These are phyloP conservation scores for Micoletzkya japonica DNA, from an alignment of 2,888 invertebrate species.

Conservation along the genomic window DNA sequence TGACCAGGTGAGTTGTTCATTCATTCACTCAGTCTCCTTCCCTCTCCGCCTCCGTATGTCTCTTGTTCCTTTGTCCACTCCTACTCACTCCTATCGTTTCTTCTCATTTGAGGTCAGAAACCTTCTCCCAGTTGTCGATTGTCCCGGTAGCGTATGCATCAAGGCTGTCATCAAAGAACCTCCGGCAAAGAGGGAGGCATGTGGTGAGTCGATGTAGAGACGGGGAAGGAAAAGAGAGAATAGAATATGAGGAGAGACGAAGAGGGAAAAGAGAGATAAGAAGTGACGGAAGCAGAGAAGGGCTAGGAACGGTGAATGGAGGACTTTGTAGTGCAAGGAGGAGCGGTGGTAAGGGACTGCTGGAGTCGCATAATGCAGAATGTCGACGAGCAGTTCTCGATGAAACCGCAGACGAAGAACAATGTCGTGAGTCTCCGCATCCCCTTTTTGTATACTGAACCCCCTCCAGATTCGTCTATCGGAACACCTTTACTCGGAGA, in stretches of 20 bases:
- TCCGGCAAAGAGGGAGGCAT: constrained; percentile 50
- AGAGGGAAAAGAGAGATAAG: background rate
- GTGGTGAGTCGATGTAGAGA: constrained; percentile 40
- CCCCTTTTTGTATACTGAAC: background rate
- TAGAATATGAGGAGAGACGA: background rate
- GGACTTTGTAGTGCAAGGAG: constrained; percentile 45
- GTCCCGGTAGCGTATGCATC: constrained; percentile 50
- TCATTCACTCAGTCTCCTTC: too few relatives aligned
- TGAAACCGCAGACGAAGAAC: constrained; percentile 38
- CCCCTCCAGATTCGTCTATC: constrained; percentile 43
- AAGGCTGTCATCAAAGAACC: constrained; percentile 55
- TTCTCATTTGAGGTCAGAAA: constrained; percentile 33
- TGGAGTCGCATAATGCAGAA: constrained; percentile 52
- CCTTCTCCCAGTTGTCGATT: constrained; percentile 49
- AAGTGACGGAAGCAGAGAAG: too few relatives aligned
- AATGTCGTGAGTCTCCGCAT: constrained; percentile 35
- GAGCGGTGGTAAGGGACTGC: constrained; percentile 56
- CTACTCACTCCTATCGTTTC: background rate
- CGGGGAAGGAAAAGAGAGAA: background rate
- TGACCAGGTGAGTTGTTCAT: constrained; percentile 35
- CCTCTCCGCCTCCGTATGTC: background rate
- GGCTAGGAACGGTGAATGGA: too few relatives aligned
- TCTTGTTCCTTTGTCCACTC: background rate
- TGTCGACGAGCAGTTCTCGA: constrained; percentile 15
- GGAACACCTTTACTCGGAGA: constrained; percentile 30